phyloP scores from a whole-genome alignment of 2,113 vertebrate species.

The Limanda limanda region DNA sequence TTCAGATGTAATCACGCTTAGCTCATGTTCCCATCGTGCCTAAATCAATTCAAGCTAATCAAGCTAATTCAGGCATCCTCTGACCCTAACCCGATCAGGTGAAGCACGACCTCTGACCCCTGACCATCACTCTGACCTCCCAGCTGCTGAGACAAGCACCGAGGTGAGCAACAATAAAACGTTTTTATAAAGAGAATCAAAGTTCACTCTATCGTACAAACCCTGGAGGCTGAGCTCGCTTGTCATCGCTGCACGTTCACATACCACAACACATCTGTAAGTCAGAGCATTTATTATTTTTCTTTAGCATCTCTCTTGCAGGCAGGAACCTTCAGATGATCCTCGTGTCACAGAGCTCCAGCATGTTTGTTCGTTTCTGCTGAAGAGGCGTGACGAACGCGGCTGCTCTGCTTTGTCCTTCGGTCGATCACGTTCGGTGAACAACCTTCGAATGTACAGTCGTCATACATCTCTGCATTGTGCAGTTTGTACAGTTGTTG shows the following conservation, averaged over 20 bases:
- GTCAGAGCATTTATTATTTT: too few relatives aligned
- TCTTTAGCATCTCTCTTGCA: too few relatives aligned
- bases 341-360: background rate
- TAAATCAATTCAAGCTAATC: too few relatives aligned
- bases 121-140: constrained; percentile 78
- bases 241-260: too few relatives aligned
- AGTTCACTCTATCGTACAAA: too few relatives aligned
- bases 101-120: background rate
- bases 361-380: background rate
- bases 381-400: background rate
- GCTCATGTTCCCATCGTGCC: too few relatives aligned
- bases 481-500: background rate
- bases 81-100: background rate
- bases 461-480: background rate
- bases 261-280: too few relatives aligned
- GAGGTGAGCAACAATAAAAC: constrained; percentile 56
- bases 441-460: background rate
- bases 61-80: too few relatives aligned
- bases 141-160: constrained; percentile 59
- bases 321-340: too few relatives aligned
- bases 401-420: background rate
- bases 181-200: too few relatives aligned
- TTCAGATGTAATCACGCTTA: too few relatives aligned
- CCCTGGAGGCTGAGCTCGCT: too few relatives aligned
- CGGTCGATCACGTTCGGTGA: background rate